Conservation (phyloP, 1,140 invertebrate genomes). For the Euschistus heros region DNA sequence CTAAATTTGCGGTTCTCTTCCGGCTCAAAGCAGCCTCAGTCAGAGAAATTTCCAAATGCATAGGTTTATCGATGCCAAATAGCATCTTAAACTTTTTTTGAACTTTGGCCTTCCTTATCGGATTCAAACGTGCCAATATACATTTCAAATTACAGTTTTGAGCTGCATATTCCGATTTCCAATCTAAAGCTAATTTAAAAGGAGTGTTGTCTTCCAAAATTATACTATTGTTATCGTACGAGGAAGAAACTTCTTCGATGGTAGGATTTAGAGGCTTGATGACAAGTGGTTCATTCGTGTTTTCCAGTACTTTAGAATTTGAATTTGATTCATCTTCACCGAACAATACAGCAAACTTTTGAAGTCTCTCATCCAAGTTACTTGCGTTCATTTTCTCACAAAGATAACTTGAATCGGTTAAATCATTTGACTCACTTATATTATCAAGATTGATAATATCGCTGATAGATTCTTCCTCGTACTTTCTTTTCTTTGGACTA, state of each 20-base stretch:
- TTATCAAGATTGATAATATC: background rate
- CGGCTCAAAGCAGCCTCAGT: background rate
- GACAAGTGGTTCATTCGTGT: background rate
- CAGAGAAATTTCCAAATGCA: background rate
- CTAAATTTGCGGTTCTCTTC: constrained; percentile 2
- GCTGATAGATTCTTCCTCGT: background rate
- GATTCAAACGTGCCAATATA: background rate
- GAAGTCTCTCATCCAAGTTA: background rate
- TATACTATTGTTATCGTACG: background rate
- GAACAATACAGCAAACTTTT: background rate
- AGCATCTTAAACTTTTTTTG: background rate
- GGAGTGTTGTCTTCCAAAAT: background rate
- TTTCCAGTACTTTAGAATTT: background rate
- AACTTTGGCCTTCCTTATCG: background rate
- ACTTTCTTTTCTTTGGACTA: constrained; percentile 7
- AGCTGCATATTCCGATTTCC: constrained; percentile 6
- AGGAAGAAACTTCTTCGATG: background rate
- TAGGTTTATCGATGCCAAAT: background rate
- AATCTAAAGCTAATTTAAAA: constrained; percentile 2
- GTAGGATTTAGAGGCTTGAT: background rate
- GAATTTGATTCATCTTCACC: background rate
- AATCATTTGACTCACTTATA: background rate
- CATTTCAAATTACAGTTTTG: constrained; percentile 6
- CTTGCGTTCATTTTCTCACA: background rate
- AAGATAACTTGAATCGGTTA: background rate